Evolutionary conservation across 2,888 invertebrate genomes (phyloP), one percentile per base, ranked within the genome.

Genomic region (Apamea monoglypha): DNA sequence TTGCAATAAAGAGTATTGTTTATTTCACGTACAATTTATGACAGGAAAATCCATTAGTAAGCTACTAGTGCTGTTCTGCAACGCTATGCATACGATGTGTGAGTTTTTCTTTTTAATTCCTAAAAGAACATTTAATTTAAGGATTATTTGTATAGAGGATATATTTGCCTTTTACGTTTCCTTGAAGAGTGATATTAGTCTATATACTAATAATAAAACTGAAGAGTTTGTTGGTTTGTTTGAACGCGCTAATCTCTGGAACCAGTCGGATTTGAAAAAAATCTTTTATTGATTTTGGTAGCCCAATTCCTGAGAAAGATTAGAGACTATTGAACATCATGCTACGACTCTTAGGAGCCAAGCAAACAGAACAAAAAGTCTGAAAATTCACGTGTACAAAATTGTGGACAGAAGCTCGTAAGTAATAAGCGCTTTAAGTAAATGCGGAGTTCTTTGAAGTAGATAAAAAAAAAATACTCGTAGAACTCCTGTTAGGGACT

Each of bases 1-100:
- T 44, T 76, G 79, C 76, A 87, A 78, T 82, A 80, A 80, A 85
- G 71, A 64, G 18, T 77, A 84, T 78, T 86, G 77, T 86, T 81
- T 85, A 78, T 78, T 68, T n/a, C 66, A 67, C 67, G 44, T 69
- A 66, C 68, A 78, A 87, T 87, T 83, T 85, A 83, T 82, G 68
- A 56, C 71, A 67, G 67, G 47, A 69, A 80, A 87, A 78, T 76
- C 79, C 75, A 83, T 82, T 80, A 81, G 75, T 79, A 47, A 7
- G 40, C 40, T 63, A 53, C 36, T 81, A 72, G 64, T 80, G 68
- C 72, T 83, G 44, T 76, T 64, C 40, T 66, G 56, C 47, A 59
- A 36, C 10, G 44, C 36, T 63, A 29, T 63, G 63, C 40, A 72
- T 18, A n/a, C 14, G 40, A 61, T 32, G 14, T 56, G 32, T 10